Conservation (phyloP, 2,113 vertebrate species). For the Rhea americana region DNA sequence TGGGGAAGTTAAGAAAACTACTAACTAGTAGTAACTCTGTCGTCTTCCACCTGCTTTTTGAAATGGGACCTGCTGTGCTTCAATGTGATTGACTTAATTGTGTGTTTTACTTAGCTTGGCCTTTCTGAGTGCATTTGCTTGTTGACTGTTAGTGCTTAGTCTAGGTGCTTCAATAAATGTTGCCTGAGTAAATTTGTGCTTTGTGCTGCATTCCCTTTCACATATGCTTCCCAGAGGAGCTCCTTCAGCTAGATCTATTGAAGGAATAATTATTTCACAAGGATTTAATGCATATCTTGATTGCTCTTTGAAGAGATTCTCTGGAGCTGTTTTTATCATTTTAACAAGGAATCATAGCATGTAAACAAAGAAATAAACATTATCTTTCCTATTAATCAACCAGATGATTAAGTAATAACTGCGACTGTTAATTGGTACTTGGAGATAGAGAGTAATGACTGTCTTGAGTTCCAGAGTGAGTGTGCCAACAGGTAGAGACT, state of each 20-base stretch:
- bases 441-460: slow-evolving; percentile 43
- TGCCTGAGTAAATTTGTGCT: slow-evolving; percentile 58
- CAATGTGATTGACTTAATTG: background rate
- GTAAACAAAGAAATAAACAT: slow-evolving; percentile 59
- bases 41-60: background rate
- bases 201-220: slow-evolving; percentile 54
- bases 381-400: slow-evolving; percentile 67
- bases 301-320: slow-evolving; percentile 84
- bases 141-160: background rate
- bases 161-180: slow-evolving; percentile 54
- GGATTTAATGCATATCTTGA: slow-evolving; percentile 83
- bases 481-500: slow-evolving; percentile 23
- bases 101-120: background rate
- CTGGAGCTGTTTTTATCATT: slow-evolving; percentile 68
- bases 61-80: background rate
- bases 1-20: background rate
- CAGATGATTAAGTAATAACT: slow-evolving; percentile 53
- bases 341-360: slow-evolving; percentile 41
- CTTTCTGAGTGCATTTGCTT: background rate
- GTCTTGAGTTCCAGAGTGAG: slow-evolving; percentile 24
- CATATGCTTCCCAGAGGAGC: slow-evolving; percentile 55
- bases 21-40: background rate
- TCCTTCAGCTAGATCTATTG: slow-evolving; percentile 62
- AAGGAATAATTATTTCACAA: slow-evolving; percentile 91
- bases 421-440: slow-evolving; percentile 53